Evolutionary conservation across 1,140 invertebrate genomes (phyloP).

Genomic region (Formica selysi): DNA sequence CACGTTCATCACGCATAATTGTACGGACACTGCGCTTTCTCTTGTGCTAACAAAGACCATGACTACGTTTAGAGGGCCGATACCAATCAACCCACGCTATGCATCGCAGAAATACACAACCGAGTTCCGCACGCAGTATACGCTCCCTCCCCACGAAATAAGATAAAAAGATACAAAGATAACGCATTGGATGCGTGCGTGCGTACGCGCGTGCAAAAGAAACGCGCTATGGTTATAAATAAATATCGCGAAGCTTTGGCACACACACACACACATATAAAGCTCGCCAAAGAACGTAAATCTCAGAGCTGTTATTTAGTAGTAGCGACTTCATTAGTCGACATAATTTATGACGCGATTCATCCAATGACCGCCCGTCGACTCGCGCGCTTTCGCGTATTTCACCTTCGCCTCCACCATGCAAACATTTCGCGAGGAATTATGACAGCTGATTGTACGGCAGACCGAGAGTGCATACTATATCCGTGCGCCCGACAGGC

Average conservation of each 20-base stretch:
- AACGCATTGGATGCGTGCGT: conserved; percentile 27
- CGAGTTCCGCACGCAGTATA: background rate
- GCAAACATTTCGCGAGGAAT: conserved; percentile 58
- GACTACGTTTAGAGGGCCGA: conserved; percentile 5
- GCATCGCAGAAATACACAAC: conserved; percentile 32
- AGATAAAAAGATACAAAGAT: conserved; percentile 47
- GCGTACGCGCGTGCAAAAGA: conserved; percentile 53
- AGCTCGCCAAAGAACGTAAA: conserved; percentile 72
- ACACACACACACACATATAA: background rate
- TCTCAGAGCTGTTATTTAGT: conserved; percentile 74
- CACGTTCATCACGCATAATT: conserved; percentile 47
- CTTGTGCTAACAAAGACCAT: conserved; percentile 43
- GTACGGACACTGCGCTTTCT: conserved; percentile 26
- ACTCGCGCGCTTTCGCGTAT: conserved; percentile 34
- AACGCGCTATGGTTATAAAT: conserved; percentile 75
- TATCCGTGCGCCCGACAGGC: background rate
- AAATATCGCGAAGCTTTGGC: conserved; percentile 68
- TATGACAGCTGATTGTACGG: conserved; percentile 33
- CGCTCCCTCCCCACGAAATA: background rate
- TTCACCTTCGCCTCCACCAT: conserved; percentile 34
- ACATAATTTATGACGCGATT: conserved; percentile 79
- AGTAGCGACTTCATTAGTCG: conserved; percentile 82
- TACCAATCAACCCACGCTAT: conserved; percentile 47
- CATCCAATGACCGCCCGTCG: conserved; percentile 62
- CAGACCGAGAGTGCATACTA: background rate